phyloP scores from a whole-genome alignment of 2,797 vertebrate species.

The Mormyrops attenuatus region DNA sequence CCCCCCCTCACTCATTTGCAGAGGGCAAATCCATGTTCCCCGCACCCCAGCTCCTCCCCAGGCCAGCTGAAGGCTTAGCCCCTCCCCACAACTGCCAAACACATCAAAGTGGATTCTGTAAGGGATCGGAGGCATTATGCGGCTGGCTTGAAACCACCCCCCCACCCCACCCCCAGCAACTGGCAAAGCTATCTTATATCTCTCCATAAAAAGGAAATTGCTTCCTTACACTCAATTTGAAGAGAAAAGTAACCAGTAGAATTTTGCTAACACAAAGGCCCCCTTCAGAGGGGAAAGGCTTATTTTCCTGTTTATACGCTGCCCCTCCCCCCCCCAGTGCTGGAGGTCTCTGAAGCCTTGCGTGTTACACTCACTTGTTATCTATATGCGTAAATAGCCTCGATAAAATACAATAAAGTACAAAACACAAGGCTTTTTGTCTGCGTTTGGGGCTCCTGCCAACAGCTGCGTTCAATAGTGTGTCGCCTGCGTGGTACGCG shows the following conservation, averaged over 20 bases:
- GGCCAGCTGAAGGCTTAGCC: conserved; percentile 5
- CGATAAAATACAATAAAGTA: conserved; percentile 19
- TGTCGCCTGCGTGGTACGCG: background rate
- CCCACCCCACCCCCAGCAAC: background rate
- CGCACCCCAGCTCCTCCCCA: background rate
- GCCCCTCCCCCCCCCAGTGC: background rate
- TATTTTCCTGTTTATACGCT: conserved; percentile 23
- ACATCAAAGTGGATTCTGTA: conserved; percentile 9
- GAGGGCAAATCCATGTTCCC: background rate
- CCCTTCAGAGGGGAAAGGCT: background rate
- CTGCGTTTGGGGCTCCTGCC: background rate
- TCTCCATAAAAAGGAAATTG: conserved; percentile 17
- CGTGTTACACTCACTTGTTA: background rate
- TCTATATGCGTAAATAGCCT: conserved; percentile 8
- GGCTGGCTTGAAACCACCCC: background rate
- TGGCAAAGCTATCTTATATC: conserved; percentile 8
- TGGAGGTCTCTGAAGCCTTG: conserved; percentile 6
- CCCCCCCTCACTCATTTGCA: background rate
- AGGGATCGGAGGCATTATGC: conserved; percentile 6
- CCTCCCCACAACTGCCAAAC: background rate
- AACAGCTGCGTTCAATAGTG: conserved; percentile 15
- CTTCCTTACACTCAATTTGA: conserved; percentile 20
- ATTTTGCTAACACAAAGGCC: conserved; percentile 7
- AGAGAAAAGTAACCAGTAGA: conserved; percentile 3
- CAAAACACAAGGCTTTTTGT: conserved; percentile 6